Percentiles rank a stretch among this genome's conserved stretches.
Evolutionary conservation across 1,140 invertebrate species (phyloP).

Genomic region (Ostrea denselamellosa): DNA sequence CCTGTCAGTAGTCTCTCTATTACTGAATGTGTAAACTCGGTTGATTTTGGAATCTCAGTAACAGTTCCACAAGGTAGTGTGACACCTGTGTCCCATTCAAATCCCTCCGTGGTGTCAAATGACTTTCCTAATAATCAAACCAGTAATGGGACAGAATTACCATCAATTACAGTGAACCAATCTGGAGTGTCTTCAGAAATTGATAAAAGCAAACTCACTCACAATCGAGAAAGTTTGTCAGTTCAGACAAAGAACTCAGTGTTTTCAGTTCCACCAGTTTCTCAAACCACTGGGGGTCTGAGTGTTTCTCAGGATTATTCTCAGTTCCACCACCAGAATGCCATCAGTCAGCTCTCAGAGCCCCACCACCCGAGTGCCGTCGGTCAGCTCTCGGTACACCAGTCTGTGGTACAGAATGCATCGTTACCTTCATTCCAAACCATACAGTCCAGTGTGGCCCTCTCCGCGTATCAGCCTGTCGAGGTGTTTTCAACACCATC

Average conservation of each 20-base stretch:
- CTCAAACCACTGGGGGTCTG: background rate
- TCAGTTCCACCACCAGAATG: background rate
- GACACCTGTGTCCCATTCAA: background rate
- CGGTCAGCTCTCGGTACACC: background rate
- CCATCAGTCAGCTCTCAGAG: background rate
- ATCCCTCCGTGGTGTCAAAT: background rate
- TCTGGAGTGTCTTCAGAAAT: background rate
- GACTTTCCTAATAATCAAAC: background rate
- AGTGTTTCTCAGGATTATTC: background rate
- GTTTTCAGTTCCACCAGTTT: background rate
- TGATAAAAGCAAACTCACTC: background rate
- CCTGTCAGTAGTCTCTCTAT: background rate
- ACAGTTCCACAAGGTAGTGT: background rate
- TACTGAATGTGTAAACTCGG: background rate
- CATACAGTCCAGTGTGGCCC: background rate
- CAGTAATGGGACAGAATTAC: background rate
- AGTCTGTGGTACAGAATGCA: background rate
- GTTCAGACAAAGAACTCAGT: background rate
- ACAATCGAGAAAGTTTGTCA: background rate
- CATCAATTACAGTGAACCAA: background rate
- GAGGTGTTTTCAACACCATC: conserved; percentile 12
- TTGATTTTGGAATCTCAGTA: background rate
- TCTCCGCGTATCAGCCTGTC: conserved; percentile 5
- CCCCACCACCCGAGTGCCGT: background rate
- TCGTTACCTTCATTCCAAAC: background rate